Evolutionary conservation across 1,140 invertebrate species (phyloP), one percentile per base, ranked within the genome.

Genomic region (Papilio xuthus): DNA sequence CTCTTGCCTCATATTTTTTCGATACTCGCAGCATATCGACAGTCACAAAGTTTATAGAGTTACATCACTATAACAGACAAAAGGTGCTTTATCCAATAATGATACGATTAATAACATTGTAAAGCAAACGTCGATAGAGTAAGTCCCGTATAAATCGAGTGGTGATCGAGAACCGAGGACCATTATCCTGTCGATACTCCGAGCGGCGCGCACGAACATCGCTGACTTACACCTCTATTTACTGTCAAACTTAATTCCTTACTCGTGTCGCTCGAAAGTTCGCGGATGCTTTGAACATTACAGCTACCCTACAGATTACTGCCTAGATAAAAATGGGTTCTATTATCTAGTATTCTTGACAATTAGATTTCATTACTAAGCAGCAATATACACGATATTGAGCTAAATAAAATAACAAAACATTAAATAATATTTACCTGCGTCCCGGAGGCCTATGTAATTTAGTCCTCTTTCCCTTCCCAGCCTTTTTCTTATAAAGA

Each of bases 171-270:
- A 53, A 26, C 81, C 81, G 75, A 70, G 67, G 56, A 77, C 87
- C 82, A 93, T 93, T 93, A 93, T 92, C 84, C 85, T 93, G 92
- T 93, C 92, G 90, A 92, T 93, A 91, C 90, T 83, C 79, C 85
- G 84, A 84, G 82, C 90, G 88, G 89, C 85, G 91, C 84, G 88
- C 91, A 93, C 91, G 92, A 93, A 90, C 88, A 93, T 92, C 87
- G 91, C 81, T 92, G 90, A 91, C 85, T 89, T 92, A 91, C 90
- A 88, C 87, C 90, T 85, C 89, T 91, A 89, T 88, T 92, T 92
- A 89, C 91, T 93, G 92, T 93, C 92, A 91, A 90, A 87, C 85
- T 88, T 93, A 92, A 93, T 93, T 89, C 79, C 84, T 88, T 81
- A 84, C 83, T 92, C 90, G 90, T 91, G 89, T 92, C 92, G 88